Evolutionary conservation across 2,113 vertebrate species (phyloP).

Genomic region (Polyodon spathula): DNA sequence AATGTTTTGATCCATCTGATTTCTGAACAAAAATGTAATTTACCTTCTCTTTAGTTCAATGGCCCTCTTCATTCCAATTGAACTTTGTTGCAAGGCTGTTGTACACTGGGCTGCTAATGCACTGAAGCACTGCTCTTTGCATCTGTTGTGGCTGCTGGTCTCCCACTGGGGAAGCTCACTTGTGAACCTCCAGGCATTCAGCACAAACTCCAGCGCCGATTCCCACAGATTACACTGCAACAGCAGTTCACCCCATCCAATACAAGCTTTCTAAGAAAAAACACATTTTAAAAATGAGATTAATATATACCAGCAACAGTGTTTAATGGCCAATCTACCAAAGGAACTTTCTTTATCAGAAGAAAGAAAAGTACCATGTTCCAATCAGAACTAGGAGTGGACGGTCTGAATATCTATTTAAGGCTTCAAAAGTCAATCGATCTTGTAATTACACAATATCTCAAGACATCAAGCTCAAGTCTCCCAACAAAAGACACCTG

Average conservation of each 20-base stretch:
- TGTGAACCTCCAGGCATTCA: constrained; percentile 46
- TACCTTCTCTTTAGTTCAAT: constrained; percentile 49
- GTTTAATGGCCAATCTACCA: too few species aligned
- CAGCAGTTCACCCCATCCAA: constrained; percentile 48
- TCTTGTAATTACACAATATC: too few species aligned
- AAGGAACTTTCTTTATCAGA: too few species aligned
- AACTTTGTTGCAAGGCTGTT: constrained; percentile 37
- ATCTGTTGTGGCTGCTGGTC: constrained; percentile 38
- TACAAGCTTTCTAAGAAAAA: constrained; percentile 46
- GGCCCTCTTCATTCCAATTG: constrained; percentile 23
- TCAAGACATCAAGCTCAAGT: too few species aligned
- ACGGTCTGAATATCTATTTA: too few species aligned
- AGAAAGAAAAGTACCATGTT: too few species aligned
- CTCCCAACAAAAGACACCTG: too few species aligned
- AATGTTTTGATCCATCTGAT: background rate
- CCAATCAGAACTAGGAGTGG: too few species aligned
- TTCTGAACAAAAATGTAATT: too few species aligned
- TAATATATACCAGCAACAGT: too few species aligned
- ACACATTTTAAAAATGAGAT: background rate
- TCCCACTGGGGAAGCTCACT: constrained; percentile 55
- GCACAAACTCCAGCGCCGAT: constrained; percentile 38
- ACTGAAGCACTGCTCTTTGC: constrained; percentile 45
- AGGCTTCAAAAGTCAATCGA: too few species aligned
- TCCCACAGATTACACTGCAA: constrained; percentile 44
- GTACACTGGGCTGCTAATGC: constrained; percentile 37